Base-by-base conservation (phyloP, 2,113 vertebrate genomes). In the Dipodomys ordii region DNA sequence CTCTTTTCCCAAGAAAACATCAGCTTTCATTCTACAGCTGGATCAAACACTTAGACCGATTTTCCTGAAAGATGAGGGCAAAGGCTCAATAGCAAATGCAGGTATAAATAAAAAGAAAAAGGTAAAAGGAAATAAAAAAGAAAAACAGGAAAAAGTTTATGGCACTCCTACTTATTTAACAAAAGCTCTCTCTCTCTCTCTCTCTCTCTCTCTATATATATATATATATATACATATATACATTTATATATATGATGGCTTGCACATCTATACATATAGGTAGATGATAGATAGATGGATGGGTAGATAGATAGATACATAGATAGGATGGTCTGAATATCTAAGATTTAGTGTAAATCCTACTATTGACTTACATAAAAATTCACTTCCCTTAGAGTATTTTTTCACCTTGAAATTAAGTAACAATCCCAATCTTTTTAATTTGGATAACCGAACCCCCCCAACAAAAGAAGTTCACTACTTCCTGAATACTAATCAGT, bases 41-140 rank as follows among this genome's bases (percentile, higher is more conserved):
- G 80, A 6, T 64, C 1, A 49, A 60, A 78, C 89, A 28, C 25
- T 83, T 60, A 11, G 15, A 89, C 78, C 32, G 18, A 28, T 4
- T 87, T 84, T 68, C 15, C 83, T 90, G 30, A 87, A 92, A 90
- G 62, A 77, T 35, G 27, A 84, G 30, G 32, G 60, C 28, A 88
- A 85, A 81, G 23, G 20, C 64, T 78, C 64, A 67, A 73, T 23
- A 88, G 10, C 6, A 44, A 90, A 90, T 57, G 65, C 87, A 88
- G 25, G 30, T 32, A 74, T 2, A 78, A 35, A 92, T 65, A 67
- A 87, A 82, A 83, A 65, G 27, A 39, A 39, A 39, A 39, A 39
- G 4, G 39, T 39, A 39, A 39, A 39, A 39, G 6, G 39, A 39
- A 39, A 39, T 39, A 39, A 39, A 39, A 39, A 39, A 39, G 39